Evolutionary conservation across 2,113 vertebrate genomes (phyloP), one percentile per base, ranked within the genome.

Genomic region (Romanogobio albipinnatus): DNA sequence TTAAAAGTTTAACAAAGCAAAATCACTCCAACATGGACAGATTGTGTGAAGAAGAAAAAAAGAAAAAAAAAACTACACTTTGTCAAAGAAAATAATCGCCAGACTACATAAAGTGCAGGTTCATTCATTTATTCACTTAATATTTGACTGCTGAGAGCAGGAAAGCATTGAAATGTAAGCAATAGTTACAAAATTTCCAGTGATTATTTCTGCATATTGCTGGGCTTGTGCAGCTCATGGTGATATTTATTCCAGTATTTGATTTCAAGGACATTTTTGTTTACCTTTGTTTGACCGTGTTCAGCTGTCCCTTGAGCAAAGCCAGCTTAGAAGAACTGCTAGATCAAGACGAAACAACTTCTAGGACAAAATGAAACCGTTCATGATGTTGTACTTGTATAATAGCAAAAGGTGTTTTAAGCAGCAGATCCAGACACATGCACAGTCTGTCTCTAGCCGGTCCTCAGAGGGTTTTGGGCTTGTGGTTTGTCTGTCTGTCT

Each of bases 401-500:
- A 13, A 26, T 3, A 59, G 49, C 66, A 70, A 66, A 59, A 33
- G 66, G 39, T 70, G 59, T 47, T 75, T 81, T 76, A 81, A 76
- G 80, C 47, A 58, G 47, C 22, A 26, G 26, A 56, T 22, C 14
- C 49, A 36, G 2, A 76, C 53, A 8, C 17, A 56, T 17, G 17
- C 51, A 53, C 4, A 4, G 62, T 81, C 68, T 24, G 24, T 45
- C 86, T 68, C 71, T 76, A 33, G 61, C 39, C 66, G 58, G 78
- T 76, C 70, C 82, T 87, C 82, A 68, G 86, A 81, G 86, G 59
- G 36, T 36, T 68, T 62, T 15, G 68, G 51, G 82, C 36, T 62
- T 87, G 77, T 81, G 76, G 70, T 58, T 84, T 0, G 11, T 61
- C 76, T 84, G 86, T 84, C 77, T 84, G 86, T 84, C 76, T 87